Conservation (phyloP, 1,140 invertebrate species). For the Stegodyphus mimosarum region DNA sequence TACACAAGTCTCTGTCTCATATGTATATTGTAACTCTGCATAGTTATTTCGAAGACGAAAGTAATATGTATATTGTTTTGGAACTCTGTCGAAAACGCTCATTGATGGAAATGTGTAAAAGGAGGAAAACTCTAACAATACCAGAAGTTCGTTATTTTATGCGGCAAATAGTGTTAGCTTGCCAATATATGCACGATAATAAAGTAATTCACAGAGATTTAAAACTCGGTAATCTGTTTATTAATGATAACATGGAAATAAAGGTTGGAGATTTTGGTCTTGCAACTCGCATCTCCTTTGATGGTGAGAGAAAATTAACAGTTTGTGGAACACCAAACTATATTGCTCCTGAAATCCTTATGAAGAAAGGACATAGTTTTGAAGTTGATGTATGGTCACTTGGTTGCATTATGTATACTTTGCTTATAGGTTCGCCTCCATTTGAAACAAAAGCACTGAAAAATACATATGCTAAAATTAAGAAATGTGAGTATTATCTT, state of each 20-base stretch:
- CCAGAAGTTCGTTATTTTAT: constrained; percentile 78
- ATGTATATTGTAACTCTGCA: constrained; percentile 93
- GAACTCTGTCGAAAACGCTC: constrained; percentile 92
- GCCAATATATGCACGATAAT: constrained; percentile 74
- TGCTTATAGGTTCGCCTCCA: constrained; percentile 76
- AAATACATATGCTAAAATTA: constrained; percentile 76
- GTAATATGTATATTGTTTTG: constrained; percentile 95
- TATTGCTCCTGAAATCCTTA: constrained; percentile 76
- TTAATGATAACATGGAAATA: constrained; percentile 77
- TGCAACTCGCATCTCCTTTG: constrained; percentile 74
- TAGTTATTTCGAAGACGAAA: constrained; percentile 91
- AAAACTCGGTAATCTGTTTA: constrained; percentile 78
- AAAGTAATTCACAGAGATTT: constrained; percentile 78
- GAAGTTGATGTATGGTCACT: constrained; percentile 75
- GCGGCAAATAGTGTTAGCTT: constrained; percentile 73
- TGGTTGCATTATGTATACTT: constrained; percentile 74
- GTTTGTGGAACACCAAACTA: constrained; percentile 79
- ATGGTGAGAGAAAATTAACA: constrained; percentile 79
- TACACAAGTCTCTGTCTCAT: constrained; percentile 87
- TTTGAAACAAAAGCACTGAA: constrained; percentile 76
- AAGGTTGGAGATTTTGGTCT: constrained; percentile 81
- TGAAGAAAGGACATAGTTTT: constrained; percentile 76
- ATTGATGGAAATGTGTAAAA: constrained; percentile 78
- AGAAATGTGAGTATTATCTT: constrained; percentile 75
- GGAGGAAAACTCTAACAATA: constrained; percentile 75